Conservation (phyloP, 2,797 vertebrate genomes). For the Avahi laniger region DNA sequence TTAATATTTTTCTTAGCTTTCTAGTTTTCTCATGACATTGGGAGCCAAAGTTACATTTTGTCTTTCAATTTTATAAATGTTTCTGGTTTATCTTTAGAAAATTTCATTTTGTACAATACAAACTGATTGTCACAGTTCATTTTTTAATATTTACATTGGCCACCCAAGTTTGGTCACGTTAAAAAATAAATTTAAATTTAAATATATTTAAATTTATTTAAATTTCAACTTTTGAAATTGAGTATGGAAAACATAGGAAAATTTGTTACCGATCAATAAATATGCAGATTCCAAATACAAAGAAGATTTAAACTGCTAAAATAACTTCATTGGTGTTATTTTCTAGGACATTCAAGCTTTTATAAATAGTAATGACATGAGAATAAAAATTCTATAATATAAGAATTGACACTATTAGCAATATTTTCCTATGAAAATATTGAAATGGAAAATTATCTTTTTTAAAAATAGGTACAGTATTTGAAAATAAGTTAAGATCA, state of each 20-base stretch:
- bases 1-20: background rate
- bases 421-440: background rate
- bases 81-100: background rate
- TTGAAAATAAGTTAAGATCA: background rate
- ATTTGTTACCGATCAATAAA: background rate
- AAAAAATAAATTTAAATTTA: background rate
- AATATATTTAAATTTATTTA: too few species aligned
- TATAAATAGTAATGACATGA: background rate
- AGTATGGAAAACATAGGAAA: background rate
- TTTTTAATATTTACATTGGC: background rate
- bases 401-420: background rate
- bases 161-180: background rate
- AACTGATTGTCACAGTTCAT: background rate
- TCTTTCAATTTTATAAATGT: background rate
- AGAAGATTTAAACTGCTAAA: background rate
- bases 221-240: background rate
- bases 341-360: background rate
- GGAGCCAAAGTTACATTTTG: background rate
- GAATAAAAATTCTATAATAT: background rate
- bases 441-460: background rate
- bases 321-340: background rate
- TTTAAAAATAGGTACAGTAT: background rate
- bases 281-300: background rate
- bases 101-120: background rate
- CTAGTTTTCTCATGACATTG: background rate